phyloP scores from a whole-genome alignment of 35 echinoderm and acorn worm species.

The Heliocidaris erythrogramma region DNA sequence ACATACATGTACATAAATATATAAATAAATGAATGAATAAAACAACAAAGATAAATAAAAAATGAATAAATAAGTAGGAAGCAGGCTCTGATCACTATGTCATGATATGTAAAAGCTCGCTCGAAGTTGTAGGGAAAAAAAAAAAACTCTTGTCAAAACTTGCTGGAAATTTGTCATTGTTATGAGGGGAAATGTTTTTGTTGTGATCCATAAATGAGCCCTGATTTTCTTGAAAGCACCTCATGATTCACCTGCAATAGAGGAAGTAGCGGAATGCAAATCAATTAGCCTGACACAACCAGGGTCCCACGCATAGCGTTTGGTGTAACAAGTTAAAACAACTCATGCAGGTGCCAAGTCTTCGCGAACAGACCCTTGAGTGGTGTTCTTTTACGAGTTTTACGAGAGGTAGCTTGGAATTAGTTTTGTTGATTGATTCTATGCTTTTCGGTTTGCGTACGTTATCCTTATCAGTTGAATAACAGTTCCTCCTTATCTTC shows the following conservation, averaged over 20 bases:
- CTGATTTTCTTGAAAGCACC: neutral
- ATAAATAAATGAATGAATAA: too few relatives aligned
- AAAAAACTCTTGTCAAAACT: neutral
- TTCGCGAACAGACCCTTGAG: neutral
- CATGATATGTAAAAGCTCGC: neutral
- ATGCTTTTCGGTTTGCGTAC: too few relatives aligned
- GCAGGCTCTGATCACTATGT: too few relatives aligned
- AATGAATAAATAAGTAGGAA: too few relatives aligned
- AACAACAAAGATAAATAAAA: too few relatives aligned
- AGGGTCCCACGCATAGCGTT: neutral
- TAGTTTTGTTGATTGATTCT: too few relatives aligned
- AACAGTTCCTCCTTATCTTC: neutral
- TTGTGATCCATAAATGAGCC: neutral
- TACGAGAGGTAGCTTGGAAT: too few relatives aligned
- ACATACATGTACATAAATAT: too few relatives aligned
- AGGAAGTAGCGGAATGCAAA: neutral
- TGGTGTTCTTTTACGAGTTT: too few relatives aligned
- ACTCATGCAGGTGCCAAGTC: neutral
- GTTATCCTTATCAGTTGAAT: neutral
- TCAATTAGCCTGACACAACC: neutral
- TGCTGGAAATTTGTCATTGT: conserved; percentile 1
- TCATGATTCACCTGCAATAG: neutral
- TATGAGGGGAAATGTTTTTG: neutral
- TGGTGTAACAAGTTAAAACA: neutral
- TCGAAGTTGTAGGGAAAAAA: neutral